Conservation (phyloP, 1,140 invertebrate genomes). For the Halesus radiatus region DNA sequence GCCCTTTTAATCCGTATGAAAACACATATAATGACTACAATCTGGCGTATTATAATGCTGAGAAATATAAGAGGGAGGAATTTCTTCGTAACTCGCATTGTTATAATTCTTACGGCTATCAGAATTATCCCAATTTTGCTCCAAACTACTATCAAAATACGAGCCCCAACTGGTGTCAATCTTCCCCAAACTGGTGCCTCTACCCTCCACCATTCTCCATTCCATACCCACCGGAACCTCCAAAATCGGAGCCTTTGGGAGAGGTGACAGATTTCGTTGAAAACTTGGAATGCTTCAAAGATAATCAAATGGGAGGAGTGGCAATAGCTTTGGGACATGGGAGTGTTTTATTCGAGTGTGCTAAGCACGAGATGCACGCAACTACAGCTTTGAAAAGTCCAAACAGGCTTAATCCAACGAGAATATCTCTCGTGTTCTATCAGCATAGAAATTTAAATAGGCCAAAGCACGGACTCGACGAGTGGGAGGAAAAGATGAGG, state of each 20-base stretch:
- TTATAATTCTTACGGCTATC: constrained; percentile 75
- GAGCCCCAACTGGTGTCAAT: constrained; percentile 68
- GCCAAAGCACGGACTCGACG: constrained; percentile 87
- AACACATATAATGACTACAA: constrained; percentile 70
- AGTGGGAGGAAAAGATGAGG: constrained; percentile 93
- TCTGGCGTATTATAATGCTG: constrained; percentile 70
- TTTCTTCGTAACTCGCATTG: constrained; percentile 68
- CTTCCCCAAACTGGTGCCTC: constrained; percentile 74
- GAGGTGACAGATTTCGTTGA: constrained; percentile 84
- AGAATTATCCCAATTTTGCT: constrained; percentile 72
- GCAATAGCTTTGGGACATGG: constrained; percentile 93
- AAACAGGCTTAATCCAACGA: constrained; percentile 87
- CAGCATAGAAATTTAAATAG: constrained; percentile 94
- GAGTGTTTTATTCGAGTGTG: constrained; percentile 95
- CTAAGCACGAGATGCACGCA: constrained; percentile 95
- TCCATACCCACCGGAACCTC: constrained; percentile 72
- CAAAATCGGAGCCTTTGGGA: constrained; percentile 82
- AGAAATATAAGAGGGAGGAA: constrained; percentile 71
- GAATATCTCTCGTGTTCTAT: constrained; percentile 95
- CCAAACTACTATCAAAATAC: constrained; percentile 70
- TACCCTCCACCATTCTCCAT: constrained; percentile 71
- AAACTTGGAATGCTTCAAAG: constrained; percentile 89
- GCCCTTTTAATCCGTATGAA: constrained; percentile 69
- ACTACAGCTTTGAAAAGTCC: constrained; percentile 91
- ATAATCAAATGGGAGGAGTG: constrained; percentile 92